A percentile compares a stretch with the other conserved stretches of the same genome.
Evolutionary conservation across 2,797 vertebrate genomes (phyloP).

Genomic region (Phoebastria nigripes): DNA sequence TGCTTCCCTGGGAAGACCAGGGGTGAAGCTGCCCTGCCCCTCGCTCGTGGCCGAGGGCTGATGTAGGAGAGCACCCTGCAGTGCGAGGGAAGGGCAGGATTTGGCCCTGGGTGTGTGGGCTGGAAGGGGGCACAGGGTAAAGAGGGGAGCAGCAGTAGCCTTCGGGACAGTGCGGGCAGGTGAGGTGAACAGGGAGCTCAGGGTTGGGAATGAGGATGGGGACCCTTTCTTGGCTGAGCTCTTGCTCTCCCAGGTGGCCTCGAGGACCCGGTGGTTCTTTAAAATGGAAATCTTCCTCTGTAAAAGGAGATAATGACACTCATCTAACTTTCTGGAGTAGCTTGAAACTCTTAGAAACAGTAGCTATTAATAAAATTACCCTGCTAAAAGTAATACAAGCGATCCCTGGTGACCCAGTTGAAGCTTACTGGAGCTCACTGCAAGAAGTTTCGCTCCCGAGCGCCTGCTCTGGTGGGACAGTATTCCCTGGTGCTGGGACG

Average conservation of each 20-base stretch:
- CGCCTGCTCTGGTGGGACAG: background rate
- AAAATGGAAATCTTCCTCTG: background rate
- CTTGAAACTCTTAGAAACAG: background rate
- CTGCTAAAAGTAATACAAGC: background rate
- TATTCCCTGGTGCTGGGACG: background rate
- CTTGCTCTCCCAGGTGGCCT: background rate
- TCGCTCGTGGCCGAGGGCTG: fast-evolving
- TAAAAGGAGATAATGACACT: background rate
- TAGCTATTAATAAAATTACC: background rate
- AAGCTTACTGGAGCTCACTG: background rate
- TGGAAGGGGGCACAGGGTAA: background rate
- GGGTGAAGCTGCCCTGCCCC: background rate
- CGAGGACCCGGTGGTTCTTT: background rate
- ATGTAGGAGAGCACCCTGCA: background rate
- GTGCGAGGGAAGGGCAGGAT: background rate
- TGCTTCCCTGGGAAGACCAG: background rate
- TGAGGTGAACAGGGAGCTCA: background rate
- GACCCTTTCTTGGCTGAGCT: background rate
- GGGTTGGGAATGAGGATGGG: background rate
- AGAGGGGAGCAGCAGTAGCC: background rate
- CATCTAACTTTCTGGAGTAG: background rate
- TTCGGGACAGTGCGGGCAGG: background rate
- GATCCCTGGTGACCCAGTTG: background rate
- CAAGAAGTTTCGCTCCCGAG: background rate
- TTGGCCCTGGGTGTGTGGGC: fast-evolving